phyloP scores from a whole-genome alignment of 2,888 invertebrate genomes.

The Coelogynopora nodosa region DNA sequence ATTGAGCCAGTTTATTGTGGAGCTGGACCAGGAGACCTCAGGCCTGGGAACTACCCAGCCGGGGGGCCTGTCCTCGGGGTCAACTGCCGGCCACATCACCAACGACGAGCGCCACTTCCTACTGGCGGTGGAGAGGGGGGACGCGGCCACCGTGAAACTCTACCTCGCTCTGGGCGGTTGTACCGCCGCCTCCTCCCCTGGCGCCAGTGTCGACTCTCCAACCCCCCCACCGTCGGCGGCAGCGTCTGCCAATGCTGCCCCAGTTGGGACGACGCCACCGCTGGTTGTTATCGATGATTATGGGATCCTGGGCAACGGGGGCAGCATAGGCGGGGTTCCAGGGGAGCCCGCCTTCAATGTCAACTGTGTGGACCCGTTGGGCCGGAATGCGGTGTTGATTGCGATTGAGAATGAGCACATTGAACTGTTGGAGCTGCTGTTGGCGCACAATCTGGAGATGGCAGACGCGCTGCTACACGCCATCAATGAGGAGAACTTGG shows the following conservation, averaged over 20 bases:
- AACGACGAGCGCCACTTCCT: conserved; percentile 81
- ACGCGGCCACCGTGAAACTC: conserved; percentile 76
- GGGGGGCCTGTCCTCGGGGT: not conserved
- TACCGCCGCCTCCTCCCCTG: not conserved
- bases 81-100: conserved; percentile 48
- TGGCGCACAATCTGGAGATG: conserved; percentile 82
- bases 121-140: conserved; percentile 86
- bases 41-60: not conserved
- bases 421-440: conserved; percentile 86
- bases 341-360: conserved; percentile 66
- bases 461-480: conserved; percentile 83
- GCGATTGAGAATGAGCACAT: conserved; percentile 91
- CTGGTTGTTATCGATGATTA: not conserved
- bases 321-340: not conserved
- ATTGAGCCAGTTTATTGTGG: conserved; percentile 1
- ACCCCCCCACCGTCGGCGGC: too few relatives aligned
- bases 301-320: not conserved
- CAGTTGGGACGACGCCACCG: not conserved
- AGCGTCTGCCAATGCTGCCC: not conserved
- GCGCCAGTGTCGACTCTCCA: not conserved
- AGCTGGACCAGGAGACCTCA: not conserved
- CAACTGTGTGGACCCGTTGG: conserved; percentile 87
- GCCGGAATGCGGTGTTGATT: conserved; percentile 79
- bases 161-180: conserved; percentile 52
- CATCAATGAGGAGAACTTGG: conserved; percentile 91